Base-by-base conservation (phyloP, 2,888 invertebrate genomes). In the Tetragonisca angustula region DNA sequence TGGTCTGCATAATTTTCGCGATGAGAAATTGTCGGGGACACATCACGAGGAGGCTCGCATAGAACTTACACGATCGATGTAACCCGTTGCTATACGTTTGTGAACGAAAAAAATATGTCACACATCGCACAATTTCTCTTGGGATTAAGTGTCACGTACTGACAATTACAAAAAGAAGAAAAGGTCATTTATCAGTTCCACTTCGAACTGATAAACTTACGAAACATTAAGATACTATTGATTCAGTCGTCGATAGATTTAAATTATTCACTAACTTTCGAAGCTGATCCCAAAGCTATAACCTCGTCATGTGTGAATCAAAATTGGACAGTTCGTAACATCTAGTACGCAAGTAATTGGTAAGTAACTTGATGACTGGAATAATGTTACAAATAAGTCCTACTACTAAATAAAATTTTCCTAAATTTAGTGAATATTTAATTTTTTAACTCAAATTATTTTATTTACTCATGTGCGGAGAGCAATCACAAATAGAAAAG, bases 51-150 rank as follows among this genome's bases (percentile, higher is more conserved):
- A 36, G 74, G 74, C 73, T 65, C 24, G 65, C 62, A 43, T 72
- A 74, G 62, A 81, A 81, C 79, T 83, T 87, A 81, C 71, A 76
- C 85, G 90, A 91, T 91, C 92, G 89, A 91, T 90, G 86, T 84
- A 85, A 84, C 84, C 50, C 49, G 36, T 43, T 72, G 72, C 52
- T 64, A 70, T 69, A 73, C 52, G 50, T 49, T 61, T 27, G 68
- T 52, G 59, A 61, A 76, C 75, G 76, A 79, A 80, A 88, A 84
- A 80, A 74, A 76, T 36, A 76, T 1, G 62, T 32, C 62, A 43
- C 21, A 21, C 24, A 64, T 80, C 36, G 36, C 4, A 65, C 73
- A 75, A 75, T 81, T 82, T 74, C 79, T 72, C 87, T 32, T n/a
- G 85, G 76, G 83, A 81, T 82, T 76, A 75, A 75, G 69, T 61